Base-by-base conservation (phyloP, 1,140 invertebrate genomes). In the Hyles vespertilio region DNA sequence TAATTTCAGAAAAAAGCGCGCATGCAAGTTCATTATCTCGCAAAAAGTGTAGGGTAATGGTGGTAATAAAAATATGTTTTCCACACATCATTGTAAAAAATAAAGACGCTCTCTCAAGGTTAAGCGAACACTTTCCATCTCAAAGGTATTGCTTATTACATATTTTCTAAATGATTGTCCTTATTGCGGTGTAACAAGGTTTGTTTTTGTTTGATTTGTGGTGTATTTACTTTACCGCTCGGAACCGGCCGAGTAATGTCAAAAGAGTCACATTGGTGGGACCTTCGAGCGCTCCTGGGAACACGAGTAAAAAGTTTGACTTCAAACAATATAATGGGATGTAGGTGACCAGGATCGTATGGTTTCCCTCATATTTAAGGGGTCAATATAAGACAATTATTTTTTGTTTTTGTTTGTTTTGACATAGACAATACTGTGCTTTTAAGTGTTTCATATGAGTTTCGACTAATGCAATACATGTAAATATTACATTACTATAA, bases 191-290 rank as follows among this genome's bases (percentile, higher is more conserved):
- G 32, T 9, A n/a, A 51, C 33, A 51, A 51, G 50, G 50, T 11
- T 7, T 9, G 12, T 9, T 54, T 54, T 7, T 32, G 52, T 44
- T 3, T 52, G 8, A 22, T 22, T 43, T 45, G 43, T 22, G 52
- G 10, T 12, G 36, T 44, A 44, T 54, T 54, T 54, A 12, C 40
- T 54, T 22, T 11, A 54, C 36, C 36, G 40, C 54, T 58, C 54
- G 56, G 51, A 73, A 71, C 74, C 69, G 74, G 65, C 68, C 59
- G 64, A 56, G 61, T 69, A 83, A 84, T 81, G 81, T 84, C 80
- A 80, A 74, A 74, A 61, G 69, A 81, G 80, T 84, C 77, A 84
- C 81, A 77, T 84, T 84, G 74, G 69, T 56, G 62, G 67, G 75
- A 74, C 81, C 80, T 83, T 78, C 71, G 65, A 47, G 53, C 55